Base-by-base conservation (phyloP, 2,113 vertebrate species). In the Gallinago jamesoni region DNA sequence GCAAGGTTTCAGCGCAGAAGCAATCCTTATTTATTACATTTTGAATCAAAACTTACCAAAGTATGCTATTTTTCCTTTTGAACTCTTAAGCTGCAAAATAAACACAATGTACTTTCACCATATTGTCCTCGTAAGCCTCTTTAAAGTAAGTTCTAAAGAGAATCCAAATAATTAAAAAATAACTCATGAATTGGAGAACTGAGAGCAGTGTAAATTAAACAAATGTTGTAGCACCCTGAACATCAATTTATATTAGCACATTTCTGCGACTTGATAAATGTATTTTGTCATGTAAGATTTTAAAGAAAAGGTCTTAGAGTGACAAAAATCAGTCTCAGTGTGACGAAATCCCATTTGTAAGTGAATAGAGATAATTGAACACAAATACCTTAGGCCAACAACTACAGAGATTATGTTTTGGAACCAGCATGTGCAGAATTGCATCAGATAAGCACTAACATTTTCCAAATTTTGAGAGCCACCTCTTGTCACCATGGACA, bases 341-440 rank as follows among this genome's bases (percentile, higher is more conserved):
- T 62, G 83, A 50, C 62, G 87, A 81, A 95, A 93, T 56, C 91
- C 84, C 53, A 89, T 67, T 68, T 73, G 75, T 55, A 63, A 59
- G 48, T 43, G 63, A 93, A 81, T 3, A 76, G 74, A 67, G 83
- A 75, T 31, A 67, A 66, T 11, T 27, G 52, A 76, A 91, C 74
- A 76, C 52, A 72, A 90, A 80, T 53, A 85, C 55, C 59, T 67
- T n/a, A 80, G 88, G 69, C 88, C 59, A 81, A 37, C 52, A 81
- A 21, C 64, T 77, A 75, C 63, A 39, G n/a, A 66, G 57, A 74
- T 43, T n/a, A 45, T 10, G 37, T 39, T 87, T 84, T 69, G 50
- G 74, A 89, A 55, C 15, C 12, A 1, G 68, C 41, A 23, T 37
- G 48, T 60, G 83, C 57, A 41, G 28, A 84, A 80, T 35, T 56